Evolutionary conservation across 1,140 invertebrate species (phyloP).

Genomic region (Carposina sasakii): DNA sequence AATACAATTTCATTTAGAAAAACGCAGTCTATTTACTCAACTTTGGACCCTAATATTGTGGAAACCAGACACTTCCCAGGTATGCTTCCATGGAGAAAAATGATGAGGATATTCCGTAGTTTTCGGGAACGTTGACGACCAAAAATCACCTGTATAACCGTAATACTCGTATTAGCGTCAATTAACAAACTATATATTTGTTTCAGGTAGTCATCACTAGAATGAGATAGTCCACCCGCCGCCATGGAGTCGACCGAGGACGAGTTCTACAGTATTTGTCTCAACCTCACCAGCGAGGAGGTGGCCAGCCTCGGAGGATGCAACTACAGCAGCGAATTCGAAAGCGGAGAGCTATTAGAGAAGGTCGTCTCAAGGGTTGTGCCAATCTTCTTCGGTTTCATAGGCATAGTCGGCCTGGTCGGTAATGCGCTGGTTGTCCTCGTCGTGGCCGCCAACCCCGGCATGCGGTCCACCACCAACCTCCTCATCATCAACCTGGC

Average conservation of each 20-base stretch:
- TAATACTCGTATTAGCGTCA: too few relatives aligned
- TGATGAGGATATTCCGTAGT: too few relatives aligned
- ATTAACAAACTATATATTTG: too few relatives aligned
- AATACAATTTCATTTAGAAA: too few relatives aligned
- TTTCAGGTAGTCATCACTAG: conserved; percentile 34
- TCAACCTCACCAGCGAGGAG: conserved; percentile 57
- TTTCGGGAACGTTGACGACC: too few relatives aligned
- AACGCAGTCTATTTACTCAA: too few relatives aligned
- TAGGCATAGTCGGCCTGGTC: conserved; percentile 89
- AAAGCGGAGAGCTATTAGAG: conserved; percentile 71
- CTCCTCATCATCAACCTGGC: conserved; percentile 92
- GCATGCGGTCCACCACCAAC: conserved; percentile 95
- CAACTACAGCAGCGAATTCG: conserved; percentile 53
- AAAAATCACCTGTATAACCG: too few relatives aligned
- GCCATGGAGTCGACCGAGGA: conserved; percentile 61
- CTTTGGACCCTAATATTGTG: too few relatives aligned
- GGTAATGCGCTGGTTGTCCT: conserved; percentile 92
- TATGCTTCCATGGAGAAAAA: too few relatives aligned
- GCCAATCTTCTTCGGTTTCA: conserved; percentile 90
- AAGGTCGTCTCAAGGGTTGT: conserved; percentile 82
- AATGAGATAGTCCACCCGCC: conserved; percentile 16
- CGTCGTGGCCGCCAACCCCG: conserved; percentile 87
- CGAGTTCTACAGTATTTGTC: conserved; percentile 59
- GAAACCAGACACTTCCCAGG: too few relatives aligned
- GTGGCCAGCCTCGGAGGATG: conserved; percentile 40